Evolutionary conservation across 2,113 vertebrate genomes (phyloP), one percentile per base, ranked within the genome.

Genomic region (Eretmochelys imbricata): DNA sequence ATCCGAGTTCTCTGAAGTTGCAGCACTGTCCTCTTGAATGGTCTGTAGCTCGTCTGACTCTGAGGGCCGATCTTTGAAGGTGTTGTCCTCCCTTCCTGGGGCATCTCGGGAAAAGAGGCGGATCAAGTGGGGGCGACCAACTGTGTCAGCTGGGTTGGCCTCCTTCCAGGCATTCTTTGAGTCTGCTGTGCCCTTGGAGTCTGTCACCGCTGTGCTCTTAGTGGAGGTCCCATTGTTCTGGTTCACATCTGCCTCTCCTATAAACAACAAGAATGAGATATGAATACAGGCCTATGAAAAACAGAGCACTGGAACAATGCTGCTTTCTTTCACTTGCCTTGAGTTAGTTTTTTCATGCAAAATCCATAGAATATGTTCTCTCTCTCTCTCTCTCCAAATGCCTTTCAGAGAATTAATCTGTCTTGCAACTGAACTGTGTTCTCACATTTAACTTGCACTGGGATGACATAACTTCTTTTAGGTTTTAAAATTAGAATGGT

Each of bases 71-170:
- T 99, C 99, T 99, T 99, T 99, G 99, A 99, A 99, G 99, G 99
- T 99, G 99, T 99, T 99, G 99, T 99, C 99, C 98, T 99, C 99
- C 91, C 99, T 98, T 65, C 99, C 99, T 93, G 99, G 99, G 96
- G 99, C 99, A 99, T 99, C 99, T 98, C 99, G 99, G 99, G 99
- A 99, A 98, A 99, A 99, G 98, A 99, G 99, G 99, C 99, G 99
- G 99, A 98, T 98, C 99, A 99, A 98, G 98, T 99, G 99, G 98
- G 99, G 99, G 99, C 99, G 99, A 98, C 98, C 97, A 88, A 98
- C 97, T 42, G 98, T 98, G 98, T 99, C 99, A 98, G 98, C 99
- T 99, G 99, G 98, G 98, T 94, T 99, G 99, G 99, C 98, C 5
- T 95, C 85, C 1, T 91, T 98, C 99, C 99, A 98, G 98, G 98